Base-by-base conservation (phyloP, 2,888 invertebrate species). In the Rhogogaster chlorosoma region DNA sequence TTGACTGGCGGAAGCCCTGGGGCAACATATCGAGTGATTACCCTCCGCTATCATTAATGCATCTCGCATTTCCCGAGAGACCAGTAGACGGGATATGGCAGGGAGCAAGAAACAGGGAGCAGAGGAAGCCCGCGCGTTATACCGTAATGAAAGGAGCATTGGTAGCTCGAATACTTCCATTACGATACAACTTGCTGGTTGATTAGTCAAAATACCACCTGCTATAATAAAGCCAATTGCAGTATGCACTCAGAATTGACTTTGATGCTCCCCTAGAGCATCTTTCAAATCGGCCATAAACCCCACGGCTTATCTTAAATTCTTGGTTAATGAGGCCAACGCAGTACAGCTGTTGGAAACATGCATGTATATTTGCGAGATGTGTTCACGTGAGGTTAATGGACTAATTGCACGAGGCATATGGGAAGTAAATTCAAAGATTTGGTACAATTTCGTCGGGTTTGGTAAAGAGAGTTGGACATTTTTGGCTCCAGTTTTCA, bases 21-120 rank as follows among this genome's bases (percentile, higher is more conserved):
- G 53, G 53, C 49, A 49, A 45, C 29, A 26, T 32, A 49, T 77
- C 77, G 49, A 45, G 77, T 29, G 77, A 77, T 77, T 77, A 77
- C 77, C 77, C 53, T 77, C 77, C 77, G 49, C 77, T 32, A 77
- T 77, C 77, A 77, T 77, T 77, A 77, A 77, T 77, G 77, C 77
- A 49, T 29, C 77, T 77, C 77, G 53, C 53, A 77, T 77, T 77
- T 77, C 77, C 77, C 77, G 29, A 29, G 77, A n/a, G 77, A 38
- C 29, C 32, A 77, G 49, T 77, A 49, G 53, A 53, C 49, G 22
- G 71, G 42, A 42, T 42, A 73, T 42, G 42, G 32, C 15, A 32
- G 49, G 49, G 29, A 77, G 22, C 77, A 45, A 77, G 77, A 53
- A 45, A 22, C 32, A n/a, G 77, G 32, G 77, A 53, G 29, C 29